Evolutionary conservation across 2,797 vertebrate species (phyloP), one percentile per base, ranked within the genome.

Genomic region (Eupleurogrammus muticus): DNA sequence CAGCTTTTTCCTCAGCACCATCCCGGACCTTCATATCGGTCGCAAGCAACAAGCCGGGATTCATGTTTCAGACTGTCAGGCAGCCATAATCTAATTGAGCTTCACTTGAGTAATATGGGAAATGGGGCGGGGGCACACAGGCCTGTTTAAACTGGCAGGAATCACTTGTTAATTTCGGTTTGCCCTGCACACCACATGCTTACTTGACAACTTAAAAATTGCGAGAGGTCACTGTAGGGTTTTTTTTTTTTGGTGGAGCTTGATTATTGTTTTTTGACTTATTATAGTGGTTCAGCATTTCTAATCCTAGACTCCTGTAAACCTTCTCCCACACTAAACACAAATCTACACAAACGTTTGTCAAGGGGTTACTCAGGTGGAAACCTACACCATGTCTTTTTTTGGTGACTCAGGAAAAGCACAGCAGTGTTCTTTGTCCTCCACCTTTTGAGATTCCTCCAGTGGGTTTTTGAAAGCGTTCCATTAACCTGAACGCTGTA

Each of bases 81-180:
- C 55, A 44, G 52, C 21, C 52, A 35, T 19, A 28, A 67, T 71
- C 55, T 34, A 49, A 66, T 44, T 56, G n/a, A 48, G 34, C 51
- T 58, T 60, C n/a, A 16, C 72, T 36, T 68, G 35, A 65, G 68
- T 65, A 75, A 56, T 13, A 66, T 54, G 67, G 53, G 60, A 67
- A 71, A 68, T 35, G 13, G 54, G 56, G 51, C 47, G 36, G 34
- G 34, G 66, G 28, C 63, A 47, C 54, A 38, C 17, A n/a, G 53
- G 48, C 13, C 20, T 82, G 82, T 86, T 85, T 82, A 51, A 58
- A 69, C 40, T 89, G 82, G 83, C 81, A 73, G 36, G 23, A 47
- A 44, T 67, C 58, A 46, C 77, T 66, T 54, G 70, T 75, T 79
- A 17, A 66, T 81, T 81, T 72, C 2, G 66, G 72, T 79, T 78